phyloP scores from a whole-genome alignment of 2,113 vertebrate genomes.

The Tenrec ecaudatus region DNA sequence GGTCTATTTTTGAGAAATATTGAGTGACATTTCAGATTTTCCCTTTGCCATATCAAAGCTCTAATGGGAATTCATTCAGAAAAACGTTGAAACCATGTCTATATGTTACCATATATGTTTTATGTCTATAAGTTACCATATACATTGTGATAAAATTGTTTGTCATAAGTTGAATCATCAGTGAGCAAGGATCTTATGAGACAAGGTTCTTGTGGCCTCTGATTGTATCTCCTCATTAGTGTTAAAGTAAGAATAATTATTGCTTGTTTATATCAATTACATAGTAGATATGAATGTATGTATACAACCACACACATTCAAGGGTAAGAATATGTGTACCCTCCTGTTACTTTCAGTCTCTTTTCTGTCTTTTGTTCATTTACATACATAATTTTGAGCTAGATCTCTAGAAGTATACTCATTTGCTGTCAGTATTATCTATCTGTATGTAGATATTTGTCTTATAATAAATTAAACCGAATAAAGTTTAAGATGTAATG shows the following conservation, averaged over 20 bases:
- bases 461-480: background rate
- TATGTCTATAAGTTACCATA: background rate
- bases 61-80: constrained; percentile 45
- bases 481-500: background rate
- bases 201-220: background rate
- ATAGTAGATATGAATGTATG: background rate
- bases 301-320: background rate
- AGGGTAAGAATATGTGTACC: background rate
- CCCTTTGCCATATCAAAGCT: background rate
- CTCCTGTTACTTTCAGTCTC: background rate
- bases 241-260: background rate
- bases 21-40: background rate
- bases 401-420: constrained; percentile 1
- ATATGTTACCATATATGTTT: too few species aligned
- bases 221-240: background rate
- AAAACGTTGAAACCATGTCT: constrained; percentile 10
- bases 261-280: background rate
- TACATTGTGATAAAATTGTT: background rate
- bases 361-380: constrained; percentile 39
- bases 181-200: background rate
- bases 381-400: background rate
- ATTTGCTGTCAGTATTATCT: background rate
- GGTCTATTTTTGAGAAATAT: background rate
- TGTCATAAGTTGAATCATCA: background rate
- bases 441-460: constrained; percentile 31